A percentile compares a stretch with the other conserved stretches of the same genome.
Evolutionary conservation across 2,888 invertebrate genomes (phyloP).

Genomic region (Drosophila greeni): DNA sequence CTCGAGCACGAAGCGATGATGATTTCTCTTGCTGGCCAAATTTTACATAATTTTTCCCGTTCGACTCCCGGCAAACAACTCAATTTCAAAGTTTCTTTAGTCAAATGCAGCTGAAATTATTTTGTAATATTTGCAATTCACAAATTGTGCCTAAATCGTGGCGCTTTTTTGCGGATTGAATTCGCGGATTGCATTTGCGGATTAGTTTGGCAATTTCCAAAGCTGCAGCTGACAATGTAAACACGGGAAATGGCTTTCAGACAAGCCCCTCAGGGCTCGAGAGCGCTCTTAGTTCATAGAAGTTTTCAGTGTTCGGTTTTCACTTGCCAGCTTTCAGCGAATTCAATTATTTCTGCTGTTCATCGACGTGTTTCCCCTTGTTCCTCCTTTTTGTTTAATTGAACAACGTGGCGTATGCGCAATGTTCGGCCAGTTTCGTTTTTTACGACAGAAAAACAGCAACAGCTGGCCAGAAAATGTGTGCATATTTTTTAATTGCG

Average conservation of each 20-base stretch:
- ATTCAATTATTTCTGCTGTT: constrained; percentile 26
- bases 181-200: constrained; percentile 13
- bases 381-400: constrained; percentile 45
- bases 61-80: constrained; percentile 52
- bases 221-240: constrained; percentile 52
- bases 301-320: constrained; percentile 8
- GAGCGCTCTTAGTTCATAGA: constrained; percentile 8
- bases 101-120: constrained; percentile 52
- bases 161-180: neutral
- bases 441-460: constrained; percentile 5
- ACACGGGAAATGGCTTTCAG: constrained; percentile 62
- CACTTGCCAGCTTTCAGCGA: constrained; percentile 5
- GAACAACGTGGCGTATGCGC: constrained; percentile 50
- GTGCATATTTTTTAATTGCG: constrained; percentile 20
- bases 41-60: constrained; percentile 60
- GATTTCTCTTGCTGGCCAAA: constrained; percentile 21
- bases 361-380: constrained; percentile 19
- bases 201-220: constrained; percentile 39
- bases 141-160: constrained; percentile 59
- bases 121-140: constrained; percentile 68
- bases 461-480: constrained; percentile 14
- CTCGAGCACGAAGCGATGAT: constrained; percentile 44
- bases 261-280: constrained; percentile 15
- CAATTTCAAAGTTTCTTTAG: constrained; percentile 60
- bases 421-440: constrained; percentile 18